Percentiles rank a stretch among this genome's conserved stretches.
These are phyloP conservation scores for Andrena praecox DNA, from an alignment of 2,888 invertebrate species.

Conservation along the genomic window DNA sequence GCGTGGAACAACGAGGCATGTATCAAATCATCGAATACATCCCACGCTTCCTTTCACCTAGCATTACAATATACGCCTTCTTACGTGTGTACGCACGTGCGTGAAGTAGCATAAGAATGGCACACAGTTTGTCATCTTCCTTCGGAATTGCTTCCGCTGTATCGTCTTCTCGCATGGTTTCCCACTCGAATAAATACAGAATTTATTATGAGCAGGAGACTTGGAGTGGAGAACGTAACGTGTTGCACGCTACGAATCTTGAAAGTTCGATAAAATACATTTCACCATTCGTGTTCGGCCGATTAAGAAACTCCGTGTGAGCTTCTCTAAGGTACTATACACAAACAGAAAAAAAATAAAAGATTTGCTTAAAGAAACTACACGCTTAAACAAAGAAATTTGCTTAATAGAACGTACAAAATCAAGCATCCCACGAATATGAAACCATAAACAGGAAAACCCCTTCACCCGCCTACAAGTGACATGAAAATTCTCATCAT, in stretches of 20 bases:
- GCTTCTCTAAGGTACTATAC: not conserved
- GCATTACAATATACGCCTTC: slow-evolving; percentile 49
- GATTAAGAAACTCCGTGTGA: not conserved
- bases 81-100: slow-evolving; percentile 48
- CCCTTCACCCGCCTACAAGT: too few relatives aligned
- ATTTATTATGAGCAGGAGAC: slow-evolving; percentile 33
- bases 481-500: too few relatives aligned
- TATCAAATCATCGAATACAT: slow-evolving; percentile 45
- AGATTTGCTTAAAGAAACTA: not conserved
- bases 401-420: too few relatives aligned
- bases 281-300: not conserved
- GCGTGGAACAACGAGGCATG: slow-evolving; percentile 33
- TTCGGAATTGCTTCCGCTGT: slow-evolving; percentile 52
- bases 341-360: not conserved
- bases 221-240: slow-evolving; percentile 4
- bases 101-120: slow-evolving; percentile 46
- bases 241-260: not conserved
- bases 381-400: not conserved
- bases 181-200: slow-evolving; percentile 4
- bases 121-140: slow-evolving; percentile 47
- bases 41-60: slow-evolving; percentile 54
- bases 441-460: too few relatives aligned
- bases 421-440: too few relatives aligned
- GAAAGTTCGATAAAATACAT: not conserved
- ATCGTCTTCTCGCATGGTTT: slow-evolving; percentile 43